Evolutionary conservation across 2,888 invertebrate genomes (phyloP), one percentile per base, ranked within the genome.

Genomic region (Congeria kusceri): DNA sequence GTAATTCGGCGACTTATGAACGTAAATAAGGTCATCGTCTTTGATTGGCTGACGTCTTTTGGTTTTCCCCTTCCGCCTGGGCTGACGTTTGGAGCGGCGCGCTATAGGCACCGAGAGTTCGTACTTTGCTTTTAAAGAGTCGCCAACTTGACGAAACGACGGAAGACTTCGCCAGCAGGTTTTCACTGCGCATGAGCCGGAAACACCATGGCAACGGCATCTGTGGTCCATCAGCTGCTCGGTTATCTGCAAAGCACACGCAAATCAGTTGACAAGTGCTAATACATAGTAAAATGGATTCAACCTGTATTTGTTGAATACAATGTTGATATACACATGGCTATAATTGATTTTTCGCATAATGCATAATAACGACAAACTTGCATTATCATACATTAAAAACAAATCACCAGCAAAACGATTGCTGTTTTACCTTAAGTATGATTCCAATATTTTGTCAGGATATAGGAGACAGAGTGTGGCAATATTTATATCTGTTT

Each of bases 161-260:
- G 95, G 95, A 87, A 95, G 93, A 77, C 94, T 94, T 80, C 94
- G 93, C 95, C 95, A 95, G 88, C 95, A 95, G 2, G 95, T 95
- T 89, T 95, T 95, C 84, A 95, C 92, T 83, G 95, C 94, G 87
- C 95, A 95, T 27, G 95, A 95, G 3, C 95, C 95, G 27, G 95
- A 95, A 13, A 95, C 95, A 20, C 95, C 95, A 88, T 95, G 95
- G 86, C 95, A 95, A 13, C 95, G 94, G 85, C 95, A 95, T 84
- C 94, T 94, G 87, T 94, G 93, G 66, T 93, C 92, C 94, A 95
- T 95, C 83, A 94, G 85, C 49, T 92, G 87, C 32, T 92, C 87
- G 28, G 94, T 92, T 28, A 94, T 93, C 94, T 94, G 88, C 4
- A 87, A 15, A 39, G n/a, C 39, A 39, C 9, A 39, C 39, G 9